Percentiles rank a stretch among this genome's conserved stretches.
Evolutionary conservation across 64 coral and sea anemone species (phyloP).

Genomic region (Pachyseris speciosa): DNA sequence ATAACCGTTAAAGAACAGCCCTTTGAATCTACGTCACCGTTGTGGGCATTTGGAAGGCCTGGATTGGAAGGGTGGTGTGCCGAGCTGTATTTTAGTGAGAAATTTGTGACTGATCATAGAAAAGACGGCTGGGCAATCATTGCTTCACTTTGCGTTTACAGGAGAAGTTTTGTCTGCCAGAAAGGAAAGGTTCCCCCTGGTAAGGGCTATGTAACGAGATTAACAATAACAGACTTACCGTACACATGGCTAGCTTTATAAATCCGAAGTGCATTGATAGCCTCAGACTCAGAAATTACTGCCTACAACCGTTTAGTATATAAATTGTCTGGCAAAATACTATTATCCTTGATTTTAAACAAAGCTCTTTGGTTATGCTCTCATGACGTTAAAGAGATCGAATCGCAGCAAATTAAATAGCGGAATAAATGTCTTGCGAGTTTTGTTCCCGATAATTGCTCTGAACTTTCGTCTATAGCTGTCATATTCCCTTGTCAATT

Average conservation of each 20-base stretch:
- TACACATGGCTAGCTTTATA: background rate
- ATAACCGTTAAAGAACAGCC: conserved; percentile 1
- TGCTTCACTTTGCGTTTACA: background rate
- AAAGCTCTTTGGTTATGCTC: too few species aligned
- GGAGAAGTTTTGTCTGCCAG: conserved; percentile 33
- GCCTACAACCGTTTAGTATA: too few species aligned
- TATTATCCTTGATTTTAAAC: too few species aligned
- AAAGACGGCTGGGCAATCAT: conserved; percentile 52
- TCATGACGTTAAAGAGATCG: too few species aligned
- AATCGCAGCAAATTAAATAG: too few species aligned
- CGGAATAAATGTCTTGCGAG: too few species aligned
- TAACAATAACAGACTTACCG: background rate
- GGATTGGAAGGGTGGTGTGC: conserved; percentile 46
- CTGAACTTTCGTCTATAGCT: too few species aligned
- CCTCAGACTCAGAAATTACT: too few species aligned
- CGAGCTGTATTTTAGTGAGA: conserved; percentile 20
- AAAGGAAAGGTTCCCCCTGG: background rate
- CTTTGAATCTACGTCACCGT: background rate
- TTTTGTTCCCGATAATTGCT: too few species aligned
- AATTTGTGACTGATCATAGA: background rate
- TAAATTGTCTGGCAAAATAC: too few species aligned
- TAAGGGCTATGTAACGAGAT: background rate
- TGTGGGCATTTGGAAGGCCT: conserved; percentile 49
- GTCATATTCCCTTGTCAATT: too few species aligned
- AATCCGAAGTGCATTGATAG: too few species aligned